Evolutionary conservation across 2,113 vertebrate genomes (phyloP), one percentile per base, ranked within the genome.

Genomic region (Corvus cornix): DNA sequence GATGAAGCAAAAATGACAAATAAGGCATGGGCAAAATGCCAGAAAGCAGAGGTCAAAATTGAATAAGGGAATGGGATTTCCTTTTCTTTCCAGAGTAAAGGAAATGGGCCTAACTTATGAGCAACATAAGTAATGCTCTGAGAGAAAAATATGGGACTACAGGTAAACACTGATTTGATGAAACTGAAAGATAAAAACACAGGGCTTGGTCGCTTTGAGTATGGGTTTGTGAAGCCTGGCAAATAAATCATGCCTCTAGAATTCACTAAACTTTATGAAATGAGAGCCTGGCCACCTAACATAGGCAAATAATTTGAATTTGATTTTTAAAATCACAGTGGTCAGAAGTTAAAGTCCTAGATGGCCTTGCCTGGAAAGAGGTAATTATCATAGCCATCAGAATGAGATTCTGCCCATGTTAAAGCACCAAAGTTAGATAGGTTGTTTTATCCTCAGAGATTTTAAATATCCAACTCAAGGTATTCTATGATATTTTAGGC

Each of bases 61-160:
- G 0, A 52, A 4, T 13, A 24, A 66, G 6, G 7, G 23, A 63
- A 37, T 43, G 12, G 4, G 5, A 48, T 9, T 52, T 28, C 11
- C 21, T 66, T 58, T 51, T 28, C 22, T 58, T 89, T 66, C 18
- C 35, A 52, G 76, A 68, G 5, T 51, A 56, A 80, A 48, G 43
- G 26, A 85, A 76, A 72, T 35, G 6, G 8, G 4, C 14, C 5
- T 27, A 44, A 55, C 2, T 51, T 13, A 37, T 30, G 4, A 76
- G 21, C 2, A 52, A 11, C 10, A 68, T 15, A 76, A 76, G 12
- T 30, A 43, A 41, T 43, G 2, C 0, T 75, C 19, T 39, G 8
- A 33, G 37, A 43, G 13, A 30, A 86, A 68, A 93, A 73, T 33
- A 39, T 22, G 5, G 19, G 19, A 43, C 8, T 37, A 39, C 27